phyloP scores from a whole-genome alignment of 2,113 vertebrate genomes.

The Alligator mississippiensis region DNA sequence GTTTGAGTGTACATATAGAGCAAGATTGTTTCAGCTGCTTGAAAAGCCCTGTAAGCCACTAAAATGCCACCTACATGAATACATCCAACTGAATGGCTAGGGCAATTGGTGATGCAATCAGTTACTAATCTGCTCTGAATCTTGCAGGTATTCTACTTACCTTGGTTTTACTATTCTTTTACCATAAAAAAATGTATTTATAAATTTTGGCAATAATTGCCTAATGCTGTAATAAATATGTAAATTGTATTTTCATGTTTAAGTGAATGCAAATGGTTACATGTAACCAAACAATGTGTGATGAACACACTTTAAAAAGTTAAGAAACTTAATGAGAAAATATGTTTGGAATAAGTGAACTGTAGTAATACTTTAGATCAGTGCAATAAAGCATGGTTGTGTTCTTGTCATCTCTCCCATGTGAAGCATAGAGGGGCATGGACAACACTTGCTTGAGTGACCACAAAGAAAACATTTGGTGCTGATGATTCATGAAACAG shows the following conservation, averaged over 20 bases:
- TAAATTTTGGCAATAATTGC: neutral
- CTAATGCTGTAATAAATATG: neutral
- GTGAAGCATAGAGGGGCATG: neutral
- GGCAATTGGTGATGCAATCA: neutral
- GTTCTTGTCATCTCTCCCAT: neutral
- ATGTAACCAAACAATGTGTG: neutral
- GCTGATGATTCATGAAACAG: conserved; percentile 18
- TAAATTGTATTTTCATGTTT: neutral
- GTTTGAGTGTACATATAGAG: neutral
- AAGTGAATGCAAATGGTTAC: neutral
- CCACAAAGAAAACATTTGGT: neutral
- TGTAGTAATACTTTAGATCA: too few relatives aligned
- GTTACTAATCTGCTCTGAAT: neutral
- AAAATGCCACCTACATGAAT: neutral
- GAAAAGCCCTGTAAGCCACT: neutral
- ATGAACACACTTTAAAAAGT: neutral
- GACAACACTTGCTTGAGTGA: neutral
- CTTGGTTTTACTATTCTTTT: neutral
- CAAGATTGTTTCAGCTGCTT: neutral
- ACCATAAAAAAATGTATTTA: neutral
- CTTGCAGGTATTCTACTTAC: neutral
- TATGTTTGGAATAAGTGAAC: neutral
- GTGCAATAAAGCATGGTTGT: neutral
- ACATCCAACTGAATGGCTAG: neutral
- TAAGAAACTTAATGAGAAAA: neutral